Conservation (phyloP, 1,140 invertebrate genomes). For the Lordiphosa clarofinis region DNA sequence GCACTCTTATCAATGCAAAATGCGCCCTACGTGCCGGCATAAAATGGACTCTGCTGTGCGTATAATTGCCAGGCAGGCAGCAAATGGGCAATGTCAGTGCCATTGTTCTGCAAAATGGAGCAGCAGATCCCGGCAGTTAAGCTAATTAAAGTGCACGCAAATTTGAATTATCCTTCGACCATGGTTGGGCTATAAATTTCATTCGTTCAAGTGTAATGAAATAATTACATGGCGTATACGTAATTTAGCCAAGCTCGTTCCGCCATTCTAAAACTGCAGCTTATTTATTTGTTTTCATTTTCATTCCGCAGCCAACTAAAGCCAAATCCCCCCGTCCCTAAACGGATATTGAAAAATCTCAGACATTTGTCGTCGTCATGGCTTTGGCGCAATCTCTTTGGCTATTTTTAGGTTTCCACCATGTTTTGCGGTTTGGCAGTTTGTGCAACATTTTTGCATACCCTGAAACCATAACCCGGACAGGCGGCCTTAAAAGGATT, state of each 20-base stretch:
- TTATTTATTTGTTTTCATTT: slow-evolving; percentile 59
- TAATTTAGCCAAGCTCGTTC: slow-evolving; percentile 20
- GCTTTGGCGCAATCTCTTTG: slow-evolving; percentile 20
- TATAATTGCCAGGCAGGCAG: slow-evolving; percentile 51
- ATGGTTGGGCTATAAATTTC: too few relatives aligned
- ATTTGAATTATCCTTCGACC: slow-evolving; percentile 57
- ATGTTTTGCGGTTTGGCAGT: slow-evolving; percentile 69
- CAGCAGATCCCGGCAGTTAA: slow-evolving; percentile 24
- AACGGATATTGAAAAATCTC: slow-evolving; percentile 17
- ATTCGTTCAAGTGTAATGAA: slow-evolving; percentile 17
- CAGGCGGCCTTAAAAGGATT: slow-evolving; percentile 55
- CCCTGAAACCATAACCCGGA: slow-evolving; percentile 46
- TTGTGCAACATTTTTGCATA: slow-evolving; percentile 24
- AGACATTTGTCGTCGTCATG: slow-evolving; percentile 9
- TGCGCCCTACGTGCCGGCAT: slow-evolving; percentile 46
- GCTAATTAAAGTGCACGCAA: slow-evolving; percentile 73
- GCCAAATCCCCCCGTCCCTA: slow-evolving; percentile 19
- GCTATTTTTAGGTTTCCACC: slow-evolving; percentile 63
- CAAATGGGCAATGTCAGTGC: slow-evolving; percentile 46
- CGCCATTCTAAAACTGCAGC: slow-evolving; percentile 27
- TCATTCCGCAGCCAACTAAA: slow-evolving; percentile 40
- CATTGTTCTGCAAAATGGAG: slow-evolving; percentile 10
- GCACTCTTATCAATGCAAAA: slow-evolving; percentile 43
- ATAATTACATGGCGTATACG: slow-evolving; percentile 5
- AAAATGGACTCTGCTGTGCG: slow-evolving; percentile 7